Base-by-base conservation (phyloP, 2,113 vertebrate genomes). In the Hippocampus mohnikei region DNA sequence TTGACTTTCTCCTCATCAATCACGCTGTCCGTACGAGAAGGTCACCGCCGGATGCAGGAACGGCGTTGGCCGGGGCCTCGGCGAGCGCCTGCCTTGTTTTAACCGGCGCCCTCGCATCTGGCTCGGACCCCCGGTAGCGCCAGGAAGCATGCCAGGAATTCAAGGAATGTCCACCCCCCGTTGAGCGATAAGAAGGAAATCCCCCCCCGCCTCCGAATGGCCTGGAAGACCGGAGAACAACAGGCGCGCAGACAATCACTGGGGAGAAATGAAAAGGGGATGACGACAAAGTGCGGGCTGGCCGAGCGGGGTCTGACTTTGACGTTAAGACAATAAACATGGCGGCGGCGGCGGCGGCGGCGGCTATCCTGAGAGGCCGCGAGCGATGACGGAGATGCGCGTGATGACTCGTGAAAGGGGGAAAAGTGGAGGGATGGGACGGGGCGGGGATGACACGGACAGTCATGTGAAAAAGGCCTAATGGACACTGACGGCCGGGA, bases 141-240 rank as follows among this genome's bases (percentile, higher is more conserved):
- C 78, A 60, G 81, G 74, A 88, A 86, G 64, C 72, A 85, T 79
- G 85, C 75, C 66, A 78, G 78, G 89, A 89, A 93, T 93, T 84
- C 66, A 23, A 74, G 80, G 91, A 92, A 93, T 92, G 85, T 81
- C 63, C 56, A 77, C 52, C 58, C 58, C 58, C 58, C 11, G 80
- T 83, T 85, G 81, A 87, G 56, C 56, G 91, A 91, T 91, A 88
- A 86, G 90, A 85, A 90, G 90, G 90, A 91, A 92, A 84, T 89
- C 89, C 87, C 90, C 86, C 59, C 90, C 86, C 59, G 9, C 72
- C 84, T 40, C 66, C 74, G 69, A 81, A 70, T 71, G 72, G 71
- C 85, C 79, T 73, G 42, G 74, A 83, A 73, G 70, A 73, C 59
- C 77, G 81, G 37, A 21, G 81, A 82, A 81, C 71, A 88, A 87